Conservation (phyloP, 2,797 vertebrate genomes). For the Nasua narica region DNA sequence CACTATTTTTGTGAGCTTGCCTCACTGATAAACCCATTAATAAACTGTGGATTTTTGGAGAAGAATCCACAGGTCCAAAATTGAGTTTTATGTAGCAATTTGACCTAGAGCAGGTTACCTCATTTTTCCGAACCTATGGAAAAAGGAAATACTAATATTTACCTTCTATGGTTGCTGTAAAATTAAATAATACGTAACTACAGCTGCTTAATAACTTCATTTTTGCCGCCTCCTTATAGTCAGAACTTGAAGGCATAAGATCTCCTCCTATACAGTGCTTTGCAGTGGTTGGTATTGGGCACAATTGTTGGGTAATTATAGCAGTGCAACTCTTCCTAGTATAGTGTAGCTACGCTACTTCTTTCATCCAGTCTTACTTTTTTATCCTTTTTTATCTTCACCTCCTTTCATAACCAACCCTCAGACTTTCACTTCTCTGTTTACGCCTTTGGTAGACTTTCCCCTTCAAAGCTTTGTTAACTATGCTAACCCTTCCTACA, state of each 20-base stretch:
- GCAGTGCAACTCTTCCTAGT: no score
- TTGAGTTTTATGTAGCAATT: background rate
- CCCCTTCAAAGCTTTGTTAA: background rate
- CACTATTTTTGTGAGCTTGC: background rate
- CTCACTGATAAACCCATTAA: background rate
- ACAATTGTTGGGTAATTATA: background rate
- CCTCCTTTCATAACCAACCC: background rate
- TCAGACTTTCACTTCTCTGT: background rate
- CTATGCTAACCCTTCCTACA: background rate
- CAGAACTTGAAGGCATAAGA: background rate
- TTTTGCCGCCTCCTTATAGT: background rate
- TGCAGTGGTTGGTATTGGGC: background rate
- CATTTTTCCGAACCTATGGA: background rate
- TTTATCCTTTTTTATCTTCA: background rate
- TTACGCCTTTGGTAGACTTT: background rate
- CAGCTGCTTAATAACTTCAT: background rate
- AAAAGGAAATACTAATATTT: background rate
- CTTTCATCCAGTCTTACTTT: background rate
- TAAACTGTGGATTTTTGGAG: background rate
- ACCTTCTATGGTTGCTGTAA: background rate
- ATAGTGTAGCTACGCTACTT: background rate
- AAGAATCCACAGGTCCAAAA: background rate
- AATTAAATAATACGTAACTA: background rate
- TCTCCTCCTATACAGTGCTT: background rate
- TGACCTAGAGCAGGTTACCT: background rate